Conservation (phyloP, 2,113 vertebrate genomes). For the mouse (Mus musculus) region GRCm39 chr17:89225001-89225500, state of each 20-base stretch:
- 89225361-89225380: background rate
- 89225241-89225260: background rate
- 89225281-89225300: background rate
- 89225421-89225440: background rate
- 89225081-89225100: background rate
- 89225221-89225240: background rate
- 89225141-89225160: background rate
- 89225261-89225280: background rate
- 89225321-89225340: background rate
- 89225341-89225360: background rate
- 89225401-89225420: background rate
- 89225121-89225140: background rate
- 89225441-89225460: background rate
- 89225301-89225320: background rate
- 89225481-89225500: background rate
- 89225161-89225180: background rate
- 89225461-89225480: background rate
- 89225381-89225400: background rate
- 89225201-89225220: background rate
- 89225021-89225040: background rate
- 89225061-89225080: slow-evolving; percentile 21
- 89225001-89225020: background rate
- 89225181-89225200: background rate
- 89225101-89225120: background rate
- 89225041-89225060: background rate